Percentiles rank a stretch among this genome's conserved stretches.
These are phyloP conservation scores for Andrena minutula DNA, from an alignment of 2,888 invertebrate genomes.

Conservation along the genomic window DNA sequence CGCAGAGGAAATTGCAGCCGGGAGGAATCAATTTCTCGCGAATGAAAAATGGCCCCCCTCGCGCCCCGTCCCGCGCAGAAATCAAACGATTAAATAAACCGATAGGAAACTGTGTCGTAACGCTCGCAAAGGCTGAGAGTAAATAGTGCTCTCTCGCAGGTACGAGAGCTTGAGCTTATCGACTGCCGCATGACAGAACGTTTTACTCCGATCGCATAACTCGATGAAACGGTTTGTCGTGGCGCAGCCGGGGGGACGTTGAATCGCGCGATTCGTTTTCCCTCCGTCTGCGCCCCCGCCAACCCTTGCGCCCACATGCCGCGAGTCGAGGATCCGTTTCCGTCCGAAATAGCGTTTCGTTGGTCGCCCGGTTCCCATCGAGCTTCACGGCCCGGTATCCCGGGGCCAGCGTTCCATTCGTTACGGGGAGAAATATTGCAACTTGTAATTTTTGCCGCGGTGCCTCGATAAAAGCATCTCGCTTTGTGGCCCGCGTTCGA, in stretches of 20 bases:
- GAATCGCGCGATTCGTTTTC: conserved; percentile 47
- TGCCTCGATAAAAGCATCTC: background rate
- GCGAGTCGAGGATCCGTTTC: conserved; percentile 13
- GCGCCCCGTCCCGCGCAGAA: background rate
- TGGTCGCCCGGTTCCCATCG: conserved; percentile 49
- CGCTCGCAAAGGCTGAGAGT: conserved; percentile 19
- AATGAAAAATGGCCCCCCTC: background rate
- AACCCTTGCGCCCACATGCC: background rate
- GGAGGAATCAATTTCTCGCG: conserved; percentile 14
- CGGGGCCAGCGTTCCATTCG: conserved; percentile 28
- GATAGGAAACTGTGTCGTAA: conserved; percentile 7
- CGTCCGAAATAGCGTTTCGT: conserved; percentile 38
- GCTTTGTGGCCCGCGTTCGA: background rate
- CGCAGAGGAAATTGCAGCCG: background rate
- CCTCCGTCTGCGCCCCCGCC: background rate
- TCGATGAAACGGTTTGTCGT: conserved; percentile 60
- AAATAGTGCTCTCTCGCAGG: conserved; percentile 26
- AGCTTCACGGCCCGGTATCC: conserved; percentile 37
- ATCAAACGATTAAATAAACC: conserved; percentile 27
- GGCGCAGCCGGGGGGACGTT: conserved; percentile 2
- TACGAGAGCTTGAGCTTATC: conserved; percentile 32
- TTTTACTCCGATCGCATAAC: conserved; percentile 61
- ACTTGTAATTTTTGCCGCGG: conserved; percentile 31
- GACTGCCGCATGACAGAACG: conserved; percentile 49
- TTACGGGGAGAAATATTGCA: conserved; percentile 23